Evolutionary conservation across 2,797 vertebrate species (phyloP).

Genomic region (Coccyzus lansbergi): DNA sequence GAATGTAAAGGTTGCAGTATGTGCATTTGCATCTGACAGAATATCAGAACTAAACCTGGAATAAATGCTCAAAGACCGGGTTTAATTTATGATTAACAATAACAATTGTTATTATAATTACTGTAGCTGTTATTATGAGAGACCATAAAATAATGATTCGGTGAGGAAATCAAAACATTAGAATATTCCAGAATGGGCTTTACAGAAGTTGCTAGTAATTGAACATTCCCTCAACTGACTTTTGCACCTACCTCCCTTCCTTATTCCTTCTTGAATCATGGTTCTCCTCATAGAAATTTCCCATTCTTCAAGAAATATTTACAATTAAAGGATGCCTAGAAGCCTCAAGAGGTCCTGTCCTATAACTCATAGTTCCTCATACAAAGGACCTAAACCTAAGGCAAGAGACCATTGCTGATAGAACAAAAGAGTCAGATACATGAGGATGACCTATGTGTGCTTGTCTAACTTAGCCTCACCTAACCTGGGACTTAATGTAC

Average conservation of each 20-base stretch:
- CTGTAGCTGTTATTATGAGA: neutral
- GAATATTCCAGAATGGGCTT: neutral
- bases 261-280: neutral
- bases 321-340: neutral
- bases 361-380: neutral
- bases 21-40: neutral
- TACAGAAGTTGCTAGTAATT: neutral
- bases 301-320: neutral
- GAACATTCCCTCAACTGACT: neutral
- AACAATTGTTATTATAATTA: neutral
- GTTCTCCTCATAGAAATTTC: neutral
- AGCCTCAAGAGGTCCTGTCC: neutral
- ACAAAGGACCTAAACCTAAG: neutral
- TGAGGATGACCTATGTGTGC: fast-evolving
- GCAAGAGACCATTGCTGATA: neutral
- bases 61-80: neutral
- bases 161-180: neutral
- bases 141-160: neutral
- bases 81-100: neutral
- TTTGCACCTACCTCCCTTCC: neutral
- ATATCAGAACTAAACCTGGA: neutral
- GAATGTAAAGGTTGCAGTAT: neutral
- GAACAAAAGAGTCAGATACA: neutral
- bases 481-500: neutral
- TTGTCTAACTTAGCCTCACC: neutral